Evolutionary conservation across 2,797 vertebrate species (phyloP), one percentile per base, ranked within the genome.

Genomic region (Urophycis tenuis): DNA sequence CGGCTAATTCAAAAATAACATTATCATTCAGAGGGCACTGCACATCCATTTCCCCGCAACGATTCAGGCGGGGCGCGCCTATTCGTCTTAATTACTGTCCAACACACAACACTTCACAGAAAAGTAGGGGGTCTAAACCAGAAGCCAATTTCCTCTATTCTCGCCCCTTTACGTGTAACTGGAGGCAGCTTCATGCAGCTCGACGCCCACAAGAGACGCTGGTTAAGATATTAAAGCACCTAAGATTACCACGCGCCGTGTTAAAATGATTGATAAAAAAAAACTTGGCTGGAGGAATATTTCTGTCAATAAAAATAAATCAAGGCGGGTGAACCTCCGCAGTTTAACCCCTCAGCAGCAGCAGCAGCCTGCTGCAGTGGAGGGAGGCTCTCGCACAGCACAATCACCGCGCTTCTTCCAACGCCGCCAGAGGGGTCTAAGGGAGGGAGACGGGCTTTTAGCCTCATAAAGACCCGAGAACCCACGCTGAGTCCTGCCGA

Each of bases 391-490:
- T 71, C 74, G 78, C 82, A 81, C 78, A 87, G 85, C 82, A 77
- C 75, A 88, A 84, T 89, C 84, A 88, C 82, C 30, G 77, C 83
- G 79, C 84, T 81, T 83, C 82, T n/a, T n/a, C 75, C 80, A 85
- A 85, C 81, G 85, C 25, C 10, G 60, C 60, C 60, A 29, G 12
- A 3, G 60, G 60, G 60, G n/a, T n/a, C 11, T 2, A 77, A 76
- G 74, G 75, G 84, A 80, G 78, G 75, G 81, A 86, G 86, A 78
- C 79, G 79, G 77, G 82, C 74, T 83, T 89, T 86, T 77, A 81
- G 41, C 76, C 81, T 77, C 76, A 39, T 75, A 64, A 85, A 72
- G 76, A 83, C 71, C 9, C 77, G 72, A 32, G 76, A 77, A 67
- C 49, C 77, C 81, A 82, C 79, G 84, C 32, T 39, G 76, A 80